Percentiles rank a stretch among this genome's conserved stretches.
Evolutionary conservation across 2,888 invertebrate genomes (phyloP).

Genomic region (Ichneumon xanthorius): DNA sequence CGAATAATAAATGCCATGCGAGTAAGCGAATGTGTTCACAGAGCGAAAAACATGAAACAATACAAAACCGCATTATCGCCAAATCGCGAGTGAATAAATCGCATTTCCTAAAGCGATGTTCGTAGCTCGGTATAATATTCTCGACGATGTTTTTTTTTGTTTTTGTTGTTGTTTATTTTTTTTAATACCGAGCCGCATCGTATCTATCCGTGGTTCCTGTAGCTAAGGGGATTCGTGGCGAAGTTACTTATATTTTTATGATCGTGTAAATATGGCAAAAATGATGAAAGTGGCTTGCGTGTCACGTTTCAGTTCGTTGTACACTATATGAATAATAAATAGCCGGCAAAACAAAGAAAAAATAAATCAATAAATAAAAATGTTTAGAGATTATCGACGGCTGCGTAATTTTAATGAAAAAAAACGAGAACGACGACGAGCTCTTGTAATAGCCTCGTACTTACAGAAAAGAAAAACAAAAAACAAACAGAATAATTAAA

Average conservation of each 20-base stretch:
- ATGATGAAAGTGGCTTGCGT: slow-evolving; percentile 18
- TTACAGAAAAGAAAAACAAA: slow-evolving; percentile 12
- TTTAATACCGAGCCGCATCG: slow-evolving; percentile 48
- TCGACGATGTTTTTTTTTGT: background rate
- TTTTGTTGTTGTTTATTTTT: background rate
- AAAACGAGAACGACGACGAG: slow-evolving; percentile 33
- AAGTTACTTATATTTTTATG: slow-evolving; percentile 77
- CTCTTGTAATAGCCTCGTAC: slow-evolving; percentile 45
- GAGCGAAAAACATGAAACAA: slow-evolving; percentile 17
- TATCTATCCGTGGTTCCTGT: slow-evolving; percentile 65
- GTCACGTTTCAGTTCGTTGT: slow-evolving; percentile 49
- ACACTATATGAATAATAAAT: slow-evolving; percentile 21
- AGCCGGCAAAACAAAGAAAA: slow-evolving; percentile 2
- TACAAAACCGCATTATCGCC: slow-evolving; percentile 13
- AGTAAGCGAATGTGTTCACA: slow-evolving; percentile 37
- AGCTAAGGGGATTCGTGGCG: slow-evolving; percentile 62
- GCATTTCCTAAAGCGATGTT: slow-evolving; percentile 63
- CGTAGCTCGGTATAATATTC: slow-evolving; percentile 23
- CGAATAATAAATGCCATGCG: slow-evolving; percentile 49
- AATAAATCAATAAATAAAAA: slow-evolving; percentile 17
- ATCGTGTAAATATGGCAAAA: slow-evolving; percentile 75
- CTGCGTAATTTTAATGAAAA: slow-evolving; percentile 12
- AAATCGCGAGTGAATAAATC: slow-evolving; percentile 52
- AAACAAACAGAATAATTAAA: slow-evolving; percentile 21
- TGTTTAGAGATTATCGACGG: slow-evolving; percentile 19